Base-by-base conservation (phyloP, 1,140 invertebrate genomes). In the Samia ricini region DNA sequence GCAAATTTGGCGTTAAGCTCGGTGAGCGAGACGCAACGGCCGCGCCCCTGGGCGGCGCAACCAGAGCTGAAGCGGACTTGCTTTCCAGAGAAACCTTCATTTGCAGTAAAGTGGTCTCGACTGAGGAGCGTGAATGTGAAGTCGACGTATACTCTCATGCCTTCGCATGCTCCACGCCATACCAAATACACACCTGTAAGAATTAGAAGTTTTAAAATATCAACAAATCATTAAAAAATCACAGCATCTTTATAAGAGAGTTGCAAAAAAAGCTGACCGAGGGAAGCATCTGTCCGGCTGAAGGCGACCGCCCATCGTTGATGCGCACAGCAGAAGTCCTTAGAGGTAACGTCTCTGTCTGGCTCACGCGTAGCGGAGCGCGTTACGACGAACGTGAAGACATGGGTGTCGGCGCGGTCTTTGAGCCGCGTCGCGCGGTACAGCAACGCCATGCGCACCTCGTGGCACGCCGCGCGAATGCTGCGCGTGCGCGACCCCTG, bases 271-370 rank as follows among this genome's bases (percentile, higher is more conserved):
- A 26, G 19, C 61, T 63, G 36, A 87, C 86, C 84, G 61, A 83
- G 73, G 62, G 93, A 93, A 79, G 95, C 95, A 76, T 97, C 95
- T 24, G 94, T 94, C 19, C 95, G 92, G 0, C 94, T 94, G 84
- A 97, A 96, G 2, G 95, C 95, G 57, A 97, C 95, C n/a, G 95
- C 95, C 96, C 96, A 98, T 89, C 93, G 92, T 76, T 97, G 96
- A 81, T 96, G 95, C 7, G 96, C 95, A 87, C 95, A 97, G 23
- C 94, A 93, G 82, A 97, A 95, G 79, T 97, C 96, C 85, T 96
- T 96, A 65, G 94, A 95, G 33, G 95, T 96, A 69, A 96, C 94
- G 87, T 96, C 95, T 54, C 95, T 93, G 83, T 96, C 95, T 8
- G 95, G 92, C 87, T 96, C 95, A 26, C 95, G 89, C 6, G 95